Percentiles rank a stretch among this genome's conserved stretches.
phyloP scores from a whole-genome alignment of 2,113 vertebrate genomes.

The Myiozetetes cayanensis region DNA sequence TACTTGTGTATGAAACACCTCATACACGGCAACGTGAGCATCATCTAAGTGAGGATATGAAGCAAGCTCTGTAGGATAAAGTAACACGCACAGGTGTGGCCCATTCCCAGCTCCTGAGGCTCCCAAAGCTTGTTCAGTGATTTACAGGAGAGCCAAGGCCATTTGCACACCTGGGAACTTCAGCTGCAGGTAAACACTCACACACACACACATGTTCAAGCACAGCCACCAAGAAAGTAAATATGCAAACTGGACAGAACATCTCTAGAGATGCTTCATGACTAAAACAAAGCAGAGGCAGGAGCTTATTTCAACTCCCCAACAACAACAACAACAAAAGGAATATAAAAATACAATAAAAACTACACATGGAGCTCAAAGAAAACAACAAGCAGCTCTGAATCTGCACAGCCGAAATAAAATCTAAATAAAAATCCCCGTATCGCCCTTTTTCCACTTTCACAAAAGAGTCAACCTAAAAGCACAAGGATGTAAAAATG shows the following conservation, averaged over 20 bases:
- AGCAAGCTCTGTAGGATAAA: not conserved
- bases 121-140: not conserved
- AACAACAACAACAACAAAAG: too few species aligned
- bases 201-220: accelerated
- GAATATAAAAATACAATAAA: not conserved
- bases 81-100: not conserved
- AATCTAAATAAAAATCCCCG: not conserved
- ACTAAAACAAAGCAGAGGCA: not conserved
- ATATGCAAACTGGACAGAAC: not conserved
- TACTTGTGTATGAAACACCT: not conserved
- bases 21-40: not conserved
- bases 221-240: not conserved
- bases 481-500: slow-evolving; percentile 3
- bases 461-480: not conserved
- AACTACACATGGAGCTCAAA: not conserved
- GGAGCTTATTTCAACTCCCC: not conserved
- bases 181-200: not conserved
- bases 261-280: not conserved
- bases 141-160: not conserved
- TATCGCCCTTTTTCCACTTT: not conserved
- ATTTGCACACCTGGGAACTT: not conserved
- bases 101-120: not conserved
- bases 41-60: not conserved
- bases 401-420: not conserved
- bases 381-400: not conserved